Conservation (phyloP, 2,797 vertebrate species). For the Sebastes umbrosus region DNA sequence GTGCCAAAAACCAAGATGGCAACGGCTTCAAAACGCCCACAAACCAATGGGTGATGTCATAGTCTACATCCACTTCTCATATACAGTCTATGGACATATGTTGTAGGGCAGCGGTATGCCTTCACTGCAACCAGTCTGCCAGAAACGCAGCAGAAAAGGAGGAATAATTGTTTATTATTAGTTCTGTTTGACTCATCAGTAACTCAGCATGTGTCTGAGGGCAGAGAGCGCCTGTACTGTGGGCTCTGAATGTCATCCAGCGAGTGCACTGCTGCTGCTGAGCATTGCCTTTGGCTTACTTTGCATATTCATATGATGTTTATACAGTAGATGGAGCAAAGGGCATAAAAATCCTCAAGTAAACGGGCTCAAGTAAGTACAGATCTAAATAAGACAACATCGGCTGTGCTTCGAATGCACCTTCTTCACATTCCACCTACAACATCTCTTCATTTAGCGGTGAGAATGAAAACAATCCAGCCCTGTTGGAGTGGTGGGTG, state of each 20-base stretch:
- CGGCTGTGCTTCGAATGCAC: not conserved
- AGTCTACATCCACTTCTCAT: no score
- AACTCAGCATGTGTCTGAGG: constrained; percentile 24
- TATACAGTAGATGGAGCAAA: constrained; percentile 40
- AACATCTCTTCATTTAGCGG: not conserved
- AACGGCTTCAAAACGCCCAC: no score
- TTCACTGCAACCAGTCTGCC: not conserved
- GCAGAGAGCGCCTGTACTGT: constrained; percentile 3
- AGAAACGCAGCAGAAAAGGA: not conserved
- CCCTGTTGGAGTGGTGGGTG: not conserved
- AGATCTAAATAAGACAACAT: not conserved
- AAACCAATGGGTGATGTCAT: no score
- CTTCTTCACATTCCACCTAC: not conserved
- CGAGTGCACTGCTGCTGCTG: not conserved
- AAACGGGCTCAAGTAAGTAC: not conserved
- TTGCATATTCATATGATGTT: constrained; percentile 55
- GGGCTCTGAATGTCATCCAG: constrained; percentile 46
- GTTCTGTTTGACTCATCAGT: constrained; percentile 40
- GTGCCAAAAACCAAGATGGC: no score
- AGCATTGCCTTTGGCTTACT: constrained; percentile 32
- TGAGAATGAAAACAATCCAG: constrained; percentile 1
- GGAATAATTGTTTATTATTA: not conserved
- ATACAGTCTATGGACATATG: no score
- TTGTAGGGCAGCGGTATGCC: no score
- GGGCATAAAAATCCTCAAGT: constrained; percentile 16